Conservation (phyloP, 2,113 vertebrate species). For the Mesitornis unicolor region DNA sequence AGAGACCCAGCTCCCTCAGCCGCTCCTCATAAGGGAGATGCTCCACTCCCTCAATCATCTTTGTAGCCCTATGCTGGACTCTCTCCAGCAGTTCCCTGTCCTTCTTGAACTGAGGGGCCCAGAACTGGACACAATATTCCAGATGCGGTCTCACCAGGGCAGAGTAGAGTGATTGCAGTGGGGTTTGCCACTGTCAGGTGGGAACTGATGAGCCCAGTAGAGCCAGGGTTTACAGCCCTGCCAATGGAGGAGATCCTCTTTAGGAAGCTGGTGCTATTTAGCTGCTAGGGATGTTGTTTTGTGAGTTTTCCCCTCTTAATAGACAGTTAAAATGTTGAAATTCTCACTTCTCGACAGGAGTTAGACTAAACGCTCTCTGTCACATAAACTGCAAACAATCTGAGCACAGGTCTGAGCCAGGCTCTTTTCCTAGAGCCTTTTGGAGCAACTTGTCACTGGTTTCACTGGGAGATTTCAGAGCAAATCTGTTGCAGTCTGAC, state of each 20-base stretch:
- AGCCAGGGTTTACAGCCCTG: not conserved
- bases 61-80: too few relatives aligned
- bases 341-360: not conserved
- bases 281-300: rapidly evolving
- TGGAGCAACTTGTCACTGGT: not conserved
- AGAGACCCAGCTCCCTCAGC: too few relatives aligned
- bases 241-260: not conserved
- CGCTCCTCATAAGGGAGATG: too few relatives aligned
- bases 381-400: not conserved
- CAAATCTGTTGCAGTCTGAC: not conserved
- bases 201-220: not conserved
- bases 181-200: too few relatives aligned
- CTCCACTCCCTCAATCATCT: too few relatives aligned
- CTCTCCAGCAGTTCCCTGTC: too few relatives aligned
- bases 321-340: not conserved
- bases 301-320: not conserved
- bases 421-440: not conserved
- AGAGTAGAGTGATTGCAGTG: too few relatives aligned
- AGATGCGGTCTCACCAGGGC: too few relatives aligned
- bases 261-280: not conserved
- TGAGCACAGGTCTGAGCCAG: not conserved
- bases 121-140: too few relatives aligned
- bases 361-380: not conserved
- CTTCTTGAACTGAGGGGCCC: too few relatives aligned
- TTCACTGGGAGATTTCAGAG: not conserved